These are phyloP conservation scores for Rousettus madagascariensis DNA, from an alignment of 2,797 vertebrate species.

Conservation along the genomic window DNA sequence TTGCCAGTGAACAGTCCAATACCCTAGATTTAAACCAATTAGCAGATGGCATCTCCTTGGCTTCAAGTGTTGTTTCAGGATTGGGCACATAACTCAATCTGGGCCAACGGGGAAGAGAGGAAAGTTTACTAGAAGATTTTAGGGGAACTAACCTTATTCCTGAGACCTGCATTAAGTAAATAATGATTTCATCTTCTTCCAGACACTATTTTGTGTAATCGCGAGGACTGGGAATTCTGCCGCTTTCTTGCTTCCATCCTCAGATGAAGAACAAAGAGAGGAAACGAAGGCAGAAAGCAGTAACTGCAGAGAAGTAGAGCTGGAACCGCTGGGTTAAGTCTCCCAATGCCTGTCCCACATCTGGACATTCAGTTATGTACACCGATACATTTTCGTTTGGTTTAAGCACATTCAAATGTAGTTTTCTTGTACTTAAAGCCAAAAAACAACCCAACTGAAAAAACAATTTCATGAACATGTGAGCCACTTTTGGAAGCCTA, in stretches of 20 bases:
- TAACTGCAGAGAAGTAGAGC: not conserved
- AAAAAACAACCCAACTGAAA: not conserved
- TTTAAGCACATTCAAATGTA: not conserved
- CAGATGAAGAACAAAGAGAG: not conserved
- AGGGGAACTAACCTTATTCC: not conserved
- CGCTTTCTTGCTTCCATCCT: not conserved
- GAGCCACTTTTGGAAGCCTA: not conserved
- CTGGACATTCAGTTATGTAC: not conserved
- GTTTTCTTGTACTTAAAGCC: not conserved
- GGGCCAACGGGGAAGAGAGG: not conserved
- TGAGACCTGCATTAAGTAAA: not conserved
- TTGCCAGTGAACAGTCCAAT: not conserved
- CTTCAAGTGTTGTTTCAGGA: not conserved
- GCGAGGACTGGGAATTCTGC: not conserved
- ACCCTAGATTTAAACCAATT: not conserved
- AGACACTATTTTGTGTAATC: not conserved
- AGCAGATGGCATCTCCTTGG: not conserved
- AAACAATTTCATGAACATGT: not conserved
- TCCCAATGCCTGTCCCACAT: not conserved
- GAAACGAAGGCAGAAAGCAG: not conserved
- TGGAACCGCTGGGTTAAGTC: not conserved
- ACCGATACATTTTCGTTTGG: not conserved
- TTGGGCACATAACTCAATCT: not conserved
- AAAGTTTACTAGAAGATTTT: not conserved
- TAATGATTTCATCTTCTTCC: not conserved